Evolutionary conservation across 1,140 invertebrate species (phyloP).

Genomic region (Diprion similis): DNA sequence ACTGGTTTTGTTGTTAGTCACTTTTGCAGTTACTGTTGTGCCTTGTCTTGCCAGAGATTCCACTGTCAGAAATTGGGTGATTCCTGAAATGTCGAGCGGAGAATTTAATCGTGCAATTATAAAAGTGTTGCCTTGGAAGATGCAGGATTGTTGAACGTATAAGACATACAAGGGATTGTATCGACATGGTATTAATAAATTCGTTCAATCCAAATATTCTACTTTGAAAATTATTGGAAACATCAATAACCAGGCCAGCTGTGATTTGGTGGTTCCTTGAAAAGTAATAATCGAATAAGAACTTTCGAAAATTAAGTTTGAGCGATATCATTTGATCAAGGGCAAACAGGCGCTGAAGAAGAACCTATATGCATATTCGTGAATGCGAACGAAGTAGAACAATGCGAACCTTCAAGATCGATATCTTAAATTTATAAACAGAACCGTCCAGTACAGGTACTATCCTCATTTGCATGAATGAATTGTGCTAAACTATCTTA

Average conservation of each 20-base stretch:
- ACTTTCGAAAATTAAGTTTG: no score
- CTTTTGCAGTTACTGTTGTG: neutral
- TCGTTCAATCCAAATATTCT: neutral
- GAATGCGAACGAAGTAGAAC: no score
- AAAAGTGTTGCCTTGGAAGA: neutral
- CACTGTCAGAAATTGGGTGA: neutral
- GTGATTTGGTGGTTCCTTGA: no score
- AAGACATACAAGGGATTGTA: neutral
- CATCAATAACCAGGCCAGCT: neutral
- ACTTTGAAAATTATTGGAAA: neutral
- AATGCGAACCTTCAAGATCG: no score
- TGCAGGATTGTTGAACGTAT: neutral
- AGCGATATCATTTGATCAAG: no score
- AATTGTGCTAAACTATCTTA: neutral
- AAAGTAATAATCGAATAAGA: no score
- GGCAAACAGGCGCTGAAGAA: no score
- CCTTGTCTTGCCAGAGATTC: neutral
- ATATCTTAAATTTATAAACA: no score
- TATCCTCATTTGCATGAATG: neutral
- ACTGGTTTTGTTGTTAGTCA: constrained; percentile 11
- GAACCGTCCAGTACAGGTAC: neutral
- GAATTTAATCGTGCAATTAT: neutral
- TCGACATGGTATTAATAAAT: no score
- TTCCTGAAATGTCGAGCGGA: neutral
- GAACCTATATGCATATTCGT: no score